These are phyloP conservation scores for Martes martes DNA, from an alignment of 2,113 vertebrate species.

Conservation along the genomic window DNA sequence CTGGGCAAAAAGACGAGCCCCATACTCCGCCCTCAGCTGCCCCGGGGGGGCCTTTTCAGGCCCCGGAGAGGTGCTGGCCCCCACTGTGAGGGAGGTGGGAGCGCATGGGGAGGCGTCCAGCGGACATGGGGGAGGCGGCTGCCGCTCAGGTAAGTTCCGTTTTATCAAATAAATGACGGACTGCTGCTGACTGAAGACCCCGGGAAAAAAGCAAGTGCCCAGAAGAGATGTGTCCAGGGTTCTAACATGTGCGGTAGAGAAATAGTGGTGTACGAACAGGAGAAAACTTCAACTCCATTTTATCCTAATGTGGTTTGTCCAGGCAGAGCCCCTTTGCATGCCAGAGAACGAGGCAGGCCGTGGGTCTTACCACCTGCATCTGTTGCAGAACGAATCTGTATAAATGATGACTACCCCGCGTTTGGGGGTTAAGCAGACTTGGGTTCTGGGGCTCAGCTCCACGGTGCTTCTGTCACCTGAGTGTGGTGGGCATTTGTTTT, in stretches of 20 bases:
- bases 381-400: background rate
- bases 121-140: background rate
- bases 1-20: background rate
- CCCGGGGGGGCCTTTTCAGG: background rate
- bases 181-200: background rate
- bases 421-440: background rate
- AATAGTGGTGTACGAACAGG: background rate
- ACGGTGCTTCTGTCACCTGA: background rate
- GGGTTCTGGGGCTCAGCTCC: background rate
- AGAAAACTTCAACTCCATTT: background rate
- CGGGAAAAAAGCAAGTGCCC: background rate
- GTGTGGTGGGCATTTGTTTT: background rate
- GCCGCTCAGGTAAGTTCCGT: background rate
- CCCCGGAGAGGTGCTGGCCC: background rate
- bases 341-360: background rate
- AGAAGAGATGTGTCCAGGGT: background rate
- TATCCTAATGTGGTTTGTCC: background rate
- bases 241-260: background rate
- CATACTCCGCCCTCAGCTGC: background rate
- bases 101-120: accelerated
- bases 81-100: too few relatives aligned
- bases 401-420: background rate
- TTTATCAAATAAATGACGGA: too few relatives aligned
- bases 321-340: background rate
- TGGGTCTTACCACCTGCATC: background rate